phyloP scores from a whole-genome alignment of 2,113 vertebrate species.

The Gracilinanus agilis region DNA sequence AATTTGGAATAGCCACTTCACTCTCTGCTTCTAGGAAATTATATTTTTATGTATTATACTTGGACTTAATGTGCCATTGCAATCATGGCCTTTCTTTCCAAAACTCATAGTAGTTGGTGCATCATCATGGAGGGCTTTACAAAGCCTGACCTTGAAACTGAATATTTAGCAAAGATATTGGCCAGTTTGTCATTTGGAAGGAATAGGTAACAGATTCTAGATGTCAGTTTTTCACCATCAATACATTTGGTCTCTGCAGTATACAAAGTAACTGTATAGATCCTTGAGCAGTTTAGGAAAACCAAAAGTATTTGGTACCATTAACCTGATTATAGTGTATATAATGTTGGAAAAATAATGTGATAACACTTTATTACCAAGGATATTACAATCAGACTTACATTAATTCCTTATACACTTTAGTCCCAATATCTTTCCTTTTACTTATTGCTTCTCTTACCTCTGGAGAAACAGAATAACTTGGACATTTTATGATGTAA shows the following conservation, averaged over 20 bases:
- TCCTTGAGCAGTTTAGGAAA: constrained; percentile 21
- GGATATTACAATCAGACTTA: constrained; percentile 8
- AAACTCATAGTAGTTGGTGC: background rate
- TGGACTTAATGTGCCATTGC: background rate
- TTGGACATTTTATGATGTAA: background rate
- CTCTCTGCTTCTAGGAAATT: constrained; percentile 23
- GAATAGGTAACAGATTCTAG: background rate
- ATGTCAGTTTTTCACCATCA: constrained; percentile 23
- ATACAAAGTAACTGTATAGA: background rate
- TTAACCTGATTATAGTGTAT: constrained; percentile 13
- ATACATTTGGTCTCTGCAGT: constrained; percentile 3
- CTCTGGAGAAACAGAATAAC: background rate
- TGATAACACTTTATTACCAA: constrained; percentile 32
- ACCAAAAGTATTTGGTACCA: background rate
- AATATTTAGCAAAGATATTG: constrained; percentile 11
- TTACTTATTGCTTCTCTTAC: background rate
- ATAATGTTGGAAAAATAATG: background rate
- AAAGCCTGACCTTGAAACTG: constrained; percentile 44
- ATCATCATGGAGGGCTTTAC: accelerated
- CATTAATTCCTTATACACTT: background rate
- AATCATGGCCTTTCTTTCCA: background rate
- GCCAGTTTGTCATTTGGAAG: constrained; percentile 31
- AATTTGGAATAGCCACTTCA: background rate
- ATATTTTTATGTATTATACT: background rate
- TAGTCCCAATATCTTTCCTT: background rate